Evolutionary conservation across 2,113 vertebrate species (phyloP), one percentile per base, ranked within the genome.

Genomic region (Thamnaconus septentrionalis): DNA sequence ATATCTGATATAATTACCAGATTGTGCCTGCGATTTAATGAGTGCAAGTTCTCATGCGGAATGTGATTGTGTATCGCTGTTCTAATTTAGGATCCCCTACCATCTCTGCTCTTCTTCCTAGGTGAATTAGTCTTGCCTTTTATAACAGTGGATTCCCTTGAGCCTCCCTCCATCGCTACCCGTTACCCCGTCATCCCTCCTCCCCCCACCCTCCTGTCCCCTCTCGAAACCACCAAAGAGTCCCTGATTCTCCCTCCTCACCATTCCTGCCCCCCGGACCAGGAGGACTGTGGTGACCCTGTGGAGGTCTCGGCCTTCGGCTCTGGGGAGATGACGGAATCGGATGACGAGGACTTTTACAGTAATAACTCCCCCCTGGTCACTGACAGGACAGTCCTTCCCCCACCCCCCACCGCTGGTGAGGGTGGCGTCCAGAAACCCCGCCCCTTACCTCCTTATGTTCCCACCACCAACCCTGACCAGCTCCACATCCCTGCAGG

Each of bases 81-180:
- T 83, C 87, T 90, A 89, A 90, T 84, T 76, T 75, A 81, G 72
- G 60, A 70, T 73, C 72, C 78, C 89, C 79, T 76, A 76, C 88
- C 88, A 88, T 88, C 81, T 91, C 77, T 90, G 78, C 89, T 90
- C 76, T 90, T 91, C 91, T 86, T 88, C 96, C 95, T 95, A 94
- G 95, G 95, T 91, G 95, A 96, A 93, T 93, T 97, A 94, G 94
- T 97, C 80, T 94, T 96, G 88, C 95, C 95, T 88, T 95, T 97
- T 91, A 95, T 97, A 90, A 96, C 95, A 77, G 94, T 96, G 93
- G 95, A 97, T 91, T 95, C 95, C 91, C 85, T 95, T 93, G 95
- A 96, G 87, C 92, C 94, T 88, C 94, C 94, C 87, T 93, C 95
- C 80, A 93, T 95, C 88, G 94, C 94, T 90, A 96, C 95, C 73